These are phyloP conservation scores for Taeniopygia guttata DNA, from an alignment of 2,797 vertebrate species.

Conservation along the genomic window DNA sequence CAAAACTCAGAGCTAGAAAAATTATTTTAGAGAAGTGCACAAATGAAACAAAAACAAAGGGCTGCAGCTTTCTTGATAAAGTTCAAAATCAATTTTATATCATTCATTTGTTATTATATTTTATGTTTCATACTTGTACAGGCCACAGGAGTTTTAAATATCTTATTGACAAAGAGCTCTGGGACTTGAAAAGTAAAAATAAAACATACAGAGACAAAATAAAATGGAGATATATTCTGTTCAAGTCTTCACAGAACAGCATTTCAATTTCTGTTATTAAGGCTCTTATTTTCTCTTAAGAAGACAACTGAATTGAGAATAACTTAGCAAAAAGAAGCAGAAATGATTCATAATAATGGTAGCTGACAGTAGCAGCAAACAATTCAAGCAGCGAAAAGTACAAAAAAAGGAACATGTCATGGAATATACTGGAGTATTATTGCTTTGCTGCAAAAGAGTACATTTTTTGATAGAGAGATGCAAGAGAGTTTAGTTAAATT, in stretches of 20 bases:
- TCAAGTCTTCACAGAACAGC: background rate
- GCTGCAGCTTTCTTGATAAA: background rate
- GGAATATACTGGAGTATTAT: background rate
- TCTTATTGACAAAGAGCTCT: background rate
- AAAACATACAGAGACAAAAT: background rate
- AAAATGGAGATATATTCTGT: background rate
- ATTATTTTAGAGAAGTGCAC: background rate
- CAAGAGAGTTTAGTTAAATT: background rate
- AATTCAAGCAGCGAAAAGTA: slow-evolving; percentile 1
- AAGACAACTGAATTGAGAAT: background rate
- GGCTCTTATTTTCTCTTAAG: background rate
- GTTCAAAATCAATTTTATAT: background rate
- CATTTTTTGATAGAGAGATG: background rate
- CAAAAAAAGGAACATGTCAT: background rate
- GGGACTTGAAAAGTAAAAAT: background rate
- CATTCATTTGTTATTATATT: background rate
- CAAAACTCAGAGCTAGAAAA: background rate
- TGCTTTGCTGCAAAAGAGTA: background rate
- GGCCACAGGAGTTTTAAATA: background rate
- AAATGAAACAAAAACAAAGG: background rate
- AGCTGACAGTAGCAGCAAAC: slow-evolving; percentile 5
- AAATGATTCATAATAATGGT: background rate
- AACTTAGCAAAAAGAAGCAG: background rate
- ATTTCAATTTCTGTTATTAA: slow-evolving; percentile 10
- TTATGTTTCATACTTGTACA: background rate